Percentiles rank a stretch among this genome's conserved stretches.
Conservation (phyloP, 2,888 invertebrate genomes). For the Carcina quercana region DNA sequence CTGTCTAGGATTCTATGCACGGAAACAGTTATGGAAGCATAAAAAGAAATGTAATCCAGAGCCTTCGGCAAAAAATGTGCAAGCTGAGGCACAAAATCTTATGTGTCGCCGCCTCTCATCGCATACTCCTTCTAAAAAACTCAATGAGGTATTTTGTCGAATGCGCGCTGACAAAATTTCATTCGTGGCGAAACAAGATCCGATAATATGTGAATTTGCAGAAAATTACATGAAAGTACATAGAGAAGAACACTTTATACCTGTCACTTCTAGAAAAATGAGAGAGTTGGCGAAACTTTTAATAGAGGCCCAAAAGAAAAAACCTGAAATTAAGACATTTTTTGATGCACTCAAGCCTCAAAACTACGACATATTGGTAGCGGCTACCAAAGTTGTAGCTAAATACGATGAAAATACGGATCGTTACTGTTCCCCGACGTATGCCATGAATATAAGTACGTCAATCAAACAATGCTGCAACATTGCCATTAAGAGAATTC, state of each 20-base stretch:
- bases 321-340: too few relatives aligned
- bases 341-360: slow-evolving; percentile 9
- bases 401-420: slow-evolving; percentile 18
- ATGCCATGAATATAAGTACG: slow-evolving; percentile 23
- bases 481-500: slow-evolving; percentile 22
- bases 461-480: slow-evolving; percentile 26
- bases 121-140: too few relatives aligned
- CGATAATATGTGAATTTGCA: slow-evolving; percentile 16
- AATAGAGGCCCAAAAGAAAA: slow-evolving; percentile 11
- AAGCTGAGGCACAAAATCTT: slow-evolving; percentile 2
- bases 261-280: slow-evolving; percentile 18
- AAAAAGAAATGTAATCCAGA: neutral
- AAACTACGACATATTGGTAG: slow-evolving; percentile 8
- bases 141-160: slow-evolving; percentile 6
- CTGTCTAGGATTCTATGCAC: slow-evolving; percentile 4
- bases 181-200: slow-evolving; percentile 14
- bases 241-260: slow-evolving; percentile 17
- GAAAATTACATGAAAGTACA: slow-evolving; percentile 13
- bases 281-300: too few relatives aligned
- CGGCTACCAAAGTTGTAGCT: slow-evolving; percentile 11
- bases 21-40: slow-evolving; percentile 4
- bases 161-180: slow-evolving; percentile 13
- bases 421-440: slow-evolving; percentile 20
- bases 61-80: neutral
- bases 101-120: too few relatives aligned